These are phyloP conservation scores for Drosophila navojoa DNA, from an alignment of 1,140 invertebrate genomes.

Conservation along the genomic window DNA sequence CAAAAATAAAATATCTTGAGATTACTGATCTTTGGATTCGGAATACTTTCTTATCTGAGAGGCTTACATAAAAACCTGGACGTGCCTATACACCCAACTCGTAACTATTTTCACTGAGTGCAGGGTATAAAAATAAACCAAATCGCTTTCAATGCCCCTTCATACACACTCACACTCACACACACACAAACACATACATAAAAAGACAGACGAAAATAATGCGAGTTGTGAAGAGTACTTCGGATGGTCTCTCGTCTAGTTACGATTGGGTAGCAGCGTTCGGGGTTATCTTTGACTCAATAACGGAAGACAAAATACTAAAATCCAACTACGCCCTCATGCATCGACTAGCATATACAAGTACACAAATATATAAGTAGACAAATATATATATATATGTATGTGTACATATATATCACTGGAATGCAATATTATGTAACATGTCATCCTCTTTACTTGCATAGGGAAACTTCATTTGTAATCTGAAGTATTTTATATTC, in stretches of 20 bases:
- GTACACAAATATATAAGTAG: background rate
- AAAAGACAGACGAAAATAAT: background rate
- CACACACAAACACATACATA: background rate
- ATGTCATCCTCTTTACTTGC: no score
- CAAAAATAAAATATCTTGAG: no score
- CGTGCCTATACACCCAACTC: no score
- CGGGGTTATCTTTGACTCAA: conserved; percentile 41
- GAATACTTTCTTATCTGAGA: no score
- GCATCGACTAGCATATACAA: conserved; percentile 4
- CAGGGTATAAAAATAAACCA: conserved; percentile 3
- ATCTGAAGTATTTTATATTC: no score
- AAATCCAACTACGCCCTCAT: conserved; percentile 1
- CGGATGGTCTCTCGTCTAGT: conserved; percentile 12
- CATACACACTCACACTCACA: conserved; percentile 11
- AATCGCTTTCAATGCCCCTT: conserved; percentile 5
- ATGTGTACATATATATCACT: background rate
- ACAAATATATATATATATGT: background rate
- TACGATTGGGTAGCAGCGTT: conserved; percentile 31
- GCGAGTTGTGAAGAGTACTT: background rate
- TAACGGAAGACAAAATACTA: conserved; percentile 11
- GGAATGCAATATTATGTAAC: background rate
- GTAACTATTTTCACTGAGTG: no score
- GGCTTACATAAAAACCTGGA: no score
- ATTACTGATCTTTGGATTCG: no score
- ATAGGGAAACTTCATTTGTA: no score